Base-by-base conservation (phyloP, 2,113 vertebrate species). In the Pelvicachromis taeniatus region DNA sequence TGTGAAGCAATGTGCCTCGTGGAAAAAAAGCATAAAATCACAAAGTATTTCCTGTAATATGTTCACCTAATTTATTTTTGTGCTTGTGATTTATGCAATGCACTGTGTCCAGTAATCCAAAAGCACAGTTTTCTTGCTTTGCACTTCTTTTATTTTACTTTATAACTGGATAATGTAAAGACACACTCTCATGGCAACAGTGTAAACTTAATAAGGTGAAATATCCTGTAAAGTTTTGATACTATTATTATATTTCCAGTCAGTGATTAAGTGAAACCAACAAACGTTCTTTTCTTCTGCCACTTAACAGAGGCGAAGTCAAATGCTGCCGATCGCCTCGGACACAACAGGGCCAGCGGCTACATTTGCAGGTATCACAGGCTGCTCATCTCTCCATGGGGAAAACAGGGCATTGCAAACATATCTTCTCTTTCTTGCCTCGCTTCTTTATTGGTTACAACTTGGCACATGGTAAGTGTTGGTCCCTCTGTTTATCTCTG, bases 301-400 rank as follows among this genome's bases (percentile, higher is more conserved):
- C 23, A 16, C 5, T 42, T 52, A 83, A 81, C 65, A 52, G 48
- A 82, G 33, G 40, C 6, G 35, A 29, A 68, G 17, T 53, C 40
- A 45, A 54, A 48, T 40, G 16, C 68, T 16, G 21, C 55, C 31
- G 35, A 89, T 88, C 45, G 38, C 21, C 21, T 29, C 33, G 84
- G 31, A 86, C 77, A 23, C 70, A 88, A 54, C 68, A 80, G 84
- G 56, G 33, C 75, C 31, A 14, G 5, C 40, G 42, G 63, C 23
- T 35, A 82, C 81, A 70, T 84, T 40, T 80, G 81, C 31, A 88
- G 88, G 85, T 86, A 91, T 77, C 75, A 59, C n/a, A 83, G 40
- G 73, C 73, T 53, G 50, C 68, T 83, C 61, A 56, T 91, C 84
- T 52, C 75, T 38, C 55, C 78, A 65, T 35, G 81, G 81, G 87